These are phyloP conservation scores for Passer montanus DNA, from an alignment of 2,113 vertebrate genomes.

Conservation along the genomic window DNA sequence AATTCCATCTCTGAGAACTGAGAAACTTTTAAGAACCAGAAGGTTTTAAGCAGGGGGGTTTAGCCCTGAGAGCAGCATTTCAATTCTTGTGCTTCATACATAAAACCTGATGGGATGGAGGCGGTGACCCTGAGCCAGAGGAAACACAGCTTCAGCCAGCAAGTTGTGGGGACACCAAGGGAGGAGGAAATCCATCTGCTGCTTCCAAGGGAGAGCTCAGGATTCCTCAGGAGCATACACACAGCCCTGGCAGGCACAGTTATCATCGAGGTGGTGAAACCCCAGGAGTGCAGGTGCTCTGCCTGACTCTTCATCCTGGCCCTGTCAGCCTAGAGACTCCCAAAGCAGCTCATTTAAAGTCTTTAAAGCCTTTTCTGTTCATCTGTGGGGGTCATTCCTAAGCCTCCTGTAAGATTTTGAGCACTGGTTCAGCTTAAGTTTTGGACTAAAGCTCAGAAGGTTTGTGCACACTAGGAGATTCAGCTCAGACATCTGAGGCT, in stretches of 20 bases:
- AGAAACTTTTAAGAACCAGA: background rate
- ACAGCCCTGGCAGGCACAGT: background rate
- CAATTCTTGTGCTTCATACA: background rate
- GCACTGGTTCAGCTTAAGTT: background rate
- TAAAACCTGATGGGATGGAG: background rate
- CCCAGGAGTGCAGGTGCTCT: background rate
- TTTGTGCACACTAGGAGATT: background rate
- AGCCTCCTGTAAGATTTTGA: background rate
- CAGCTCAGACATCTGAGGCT: background rate
- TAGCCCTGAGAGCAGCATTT: background rate
- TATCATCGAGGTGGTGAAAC: accelerated
- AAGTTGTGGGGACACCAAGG: background rate
- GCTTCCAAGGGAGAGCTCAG: background rate
- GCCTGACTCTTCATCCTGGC: background rate
- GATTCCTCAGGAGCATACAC: background rate
- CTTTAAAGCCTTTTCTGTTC: background rate
- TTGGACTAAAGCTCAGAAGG: accelerated
- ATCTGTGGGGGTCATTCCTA: accelerated
- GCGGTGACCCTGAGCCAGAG: background rate
- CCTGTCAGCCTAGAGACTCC: too few relatives aligned
- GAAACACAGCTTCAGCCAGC: background rate
- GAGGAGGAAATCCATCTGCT: background rate
- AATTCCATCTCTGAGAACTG: background rate
- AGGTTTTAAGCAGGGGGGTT: accelerated
- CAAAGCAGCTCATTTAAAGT: background rate